Evolutionary conservation across 2,888 invertebrate species (phyloP), one percentile per base, ranked within the genome.

Genomic region (Agrotis segetum): DNA sequence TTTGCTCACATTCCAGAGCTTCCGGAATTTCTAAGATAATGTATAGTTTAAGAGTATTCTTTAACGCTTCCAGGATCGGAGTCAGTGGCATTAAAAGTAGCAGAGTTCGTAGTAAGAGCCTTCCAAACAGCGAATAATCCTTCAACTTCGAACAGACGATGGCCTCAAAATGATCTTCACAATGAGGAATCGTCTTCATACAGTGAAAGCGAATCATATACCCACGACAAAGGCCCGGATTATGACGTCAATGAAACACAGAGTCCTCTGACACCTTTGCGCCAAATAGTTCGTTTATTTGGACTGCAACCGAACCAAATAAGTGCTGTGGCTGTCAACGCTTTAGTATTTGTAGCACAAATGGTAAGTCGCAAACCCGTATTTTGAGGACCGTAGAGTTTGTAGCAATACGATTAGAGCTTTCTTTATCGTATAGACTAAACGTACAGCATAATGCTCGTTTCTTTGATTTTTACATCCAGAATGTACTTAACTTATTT

Each of bases 261-360:
- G 53, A 90, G 97, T 58, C 96, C 94, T n/a, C 84, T 93, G 86
- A 91, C 93, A 19, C 93, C 95, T 55, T 84, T 92, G 76, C 88
- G 90, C 64, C 91, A 94, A 67, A 96, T 98, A 83, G 96, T 98
- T 77, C 96, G 97, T 60, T 92, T 98, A 68, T 96, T 98, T 82
- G 98, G 98, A 24, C 96, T 98, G 65, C 98, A 98, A 89, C 96
- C 97, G 0, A 97, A 97, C 69, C 98, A 98, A 92, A 96, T 98
- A 74, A 97, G 98, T 46, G 98, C 98, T 0, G 97, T 98, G 53
- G 98, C 98, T 17, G 97, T 98, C 19, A 98, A 98, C 90, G 98
- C 98, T 24, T 96, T 98, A 19, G 97, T 98, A 79, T 98, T 98
- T 92, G 96, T 98, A 19, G 98, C 98, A 1, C 98, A 98, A 94